Conservation (phyloP, 1,140 invertebrate genomes). For the Magallana gigas region DNA sequence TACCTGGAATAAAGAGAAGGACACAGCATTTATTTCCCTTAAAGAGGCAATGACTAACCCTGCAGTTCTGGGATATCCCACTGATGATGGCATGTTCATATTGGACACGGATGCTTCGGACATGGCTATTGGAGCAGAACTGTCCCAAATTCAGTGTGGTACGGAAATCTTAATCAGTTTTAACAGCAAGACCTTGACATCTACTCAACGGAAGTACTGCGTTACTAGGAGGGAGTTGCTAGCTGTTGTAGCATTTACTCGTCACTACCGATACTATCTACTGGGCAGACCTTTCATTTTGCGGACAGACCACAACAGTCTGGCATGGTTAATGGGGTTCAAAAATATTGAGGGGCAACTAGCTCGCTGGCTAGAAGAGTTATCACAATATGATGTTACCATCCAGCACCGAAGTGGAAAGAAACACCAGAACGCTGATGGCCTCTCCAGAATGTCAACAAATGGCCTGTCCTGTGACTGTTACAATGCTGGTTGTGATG, state of each 20-base stretch:
- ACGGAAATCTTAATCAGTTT: constrained; percentile 44
- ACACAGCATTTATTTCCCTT: constrained; percentile 34
- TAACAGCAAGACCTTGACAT: constrained; percentile 40
- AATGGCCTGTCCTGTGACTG: not conserved
- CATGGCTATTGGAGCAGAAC: constrained; percentile 53
- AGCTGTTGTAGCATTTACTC: constrained; percentile 49
- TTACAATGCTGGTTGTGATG: constrained; percentile 1
- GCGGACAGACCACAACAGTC: constrained; percentile 61
- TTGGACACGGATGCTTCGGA: constrained; percentile 66
- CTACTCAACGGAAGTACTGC: constrained; percentile 61
- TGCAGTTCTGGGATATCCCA: not conserved
- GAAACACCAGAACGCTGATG: constrained; percentile 60
- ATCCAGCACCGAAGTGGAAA: constrained; percentile 50
- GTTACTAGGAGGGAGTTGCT: constrained; percentile 59
- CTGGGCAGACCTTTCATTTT: constrained; percentile 53
- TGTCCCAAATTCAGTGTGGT: constrained; percentile 61
- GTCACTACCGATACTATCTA: constrained; percentile 52
- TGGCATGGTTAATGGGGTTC: constrained; percentile 58
- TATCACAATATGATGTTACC: constrained; percentile 52
- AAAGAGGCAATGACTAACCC: constrained; percentile 14
- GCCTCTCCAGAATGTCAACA: constrained; percentile 48
- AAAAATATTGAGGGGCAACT: constrained; percentile 61
- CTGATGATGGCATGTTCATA: constrained; percentile 58
- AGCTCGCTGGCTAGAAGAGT: constrained; percentile 62
- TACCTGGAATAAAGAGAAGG: not conserved